A percentile compares a stretch with the other conserved stretches of the same genome.
Conservation (phyloP, 2,797 vertebrate genomes). For the Prionace glauca region DNA sequence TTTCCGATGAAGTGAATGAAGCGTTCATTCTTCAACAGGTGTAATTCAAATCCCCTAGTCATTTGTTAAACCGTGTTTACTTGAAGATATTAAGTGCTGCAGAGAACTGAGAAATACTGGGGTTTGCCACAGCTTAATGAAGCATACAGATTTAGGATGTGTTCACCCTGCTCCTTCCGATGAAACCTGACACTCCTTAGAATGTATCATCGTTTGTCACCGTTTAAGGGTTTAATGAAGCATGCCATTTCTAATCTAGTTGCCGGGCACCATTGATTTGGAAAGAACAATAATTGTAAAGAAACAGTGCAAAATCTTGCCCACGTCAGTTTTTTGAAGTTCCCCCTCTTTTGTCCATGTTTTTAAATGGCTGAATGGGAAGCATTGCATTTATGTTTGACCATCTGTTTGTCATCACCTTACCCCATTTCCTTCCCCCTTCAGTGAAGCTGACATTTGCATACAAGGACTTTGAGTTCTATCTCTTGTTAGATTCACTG, state of each 20-base stretch:
- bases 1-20: slow-evolving; percentile 42
- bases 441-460: not conserved
- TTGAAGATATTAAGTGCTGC: slow-evolving; percentile 59
- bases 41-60: slow-evolving; percentile 53
- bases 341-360: slow-evolving; percentile 46
- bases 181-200: slow-evolving; percentile 66
- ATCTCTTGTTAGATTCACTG: not conserved
- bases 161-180: slow-evolving; percentile 55
- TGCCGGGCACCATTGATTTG: slow-evolving; percentile 46
- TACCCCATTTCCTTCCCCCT: not conserved
- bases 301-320: slow-evolving; percentile 47
- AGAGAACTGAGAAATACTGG: slow-evolving; percentile 51
- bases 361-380: slow-evolving; percentile 46
- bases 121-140: slow-evolving; percentile 65
- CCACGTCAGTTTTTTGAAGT: slow-evolving; percentile 51
- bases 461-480: too few species aligned
- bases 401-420: slow-evolving; percentile 47
- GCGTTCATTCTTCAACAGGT: slow-evolving; percentile 55
- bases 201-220: slow-evolving; percentile 64
- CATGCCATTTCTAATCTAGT: slow-evolving; percentile 57
- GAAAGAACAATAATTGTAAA: slow-evolving; percentile 43
- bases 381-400: slow-evolving; percentile 45
- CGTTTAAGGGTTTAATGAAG: slow-evolving; percentile 63
- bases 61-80: slow-evolving; percentile 47
- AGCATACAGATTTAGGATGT: slow-evolving; percentile 57